Percentiles rank a stretch among this genome's conserved stretches.
Evolutionary conservation across 2,797 vertebrate species (phyloP).

Genomic region (Hephaestus fuliginosus): DNA sequence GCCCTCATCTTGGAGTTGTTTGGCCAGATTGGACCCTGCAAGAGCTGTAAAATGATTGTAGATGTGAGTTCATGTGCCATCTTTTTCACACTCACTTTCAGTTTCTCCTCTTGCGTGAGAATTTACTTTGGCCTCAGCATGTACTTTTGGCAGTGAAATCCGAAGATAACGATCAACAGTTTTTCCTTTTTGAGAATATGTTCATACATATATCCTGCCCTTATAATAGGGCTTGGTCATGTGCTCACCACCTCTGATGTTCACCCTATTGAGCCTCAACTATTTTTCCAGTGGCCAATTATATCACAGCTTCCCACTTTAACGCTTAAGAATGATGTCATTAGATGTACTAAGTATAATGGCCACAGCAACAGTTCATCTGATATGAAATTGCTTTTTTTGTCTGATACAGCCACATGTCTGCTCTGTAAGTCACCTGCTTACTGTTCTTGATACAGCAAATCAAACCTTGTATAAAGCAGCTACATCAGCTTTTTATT

Average conservation of each 20-base stretch:
- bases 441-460: not conserved
- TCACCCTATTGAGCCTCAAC: not conserved
- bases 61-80: conserved; percentile 87
- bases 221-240: not conserved
- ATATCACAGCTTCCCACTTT: not conserved
- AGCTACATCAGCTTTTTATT: not conserved
- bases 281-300: not conserved
- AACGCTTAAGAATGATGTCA: not conserved
- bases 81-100: conserved; percentile 58
- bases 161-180: not conserved
- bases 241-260: not conserved
- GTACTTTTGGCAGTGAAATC: not conserved
- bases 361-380: not conserved
- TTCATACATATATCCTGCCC: not conserved
- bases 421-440: not conserved
- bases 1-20: conserved; percentile 95
- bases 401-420: not conserved
- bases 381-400: not conserved
- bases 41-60: conserved; percentile 99
- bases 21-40: conserved; percentile 96
- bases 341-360: not conserved
- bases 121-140: not conserved
- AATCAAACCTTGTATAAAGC: not conserved
- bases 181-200: not conserved
- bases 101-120: not conserved